A percentile compares a stretch with the other conserved stretches of the same genome.
Evolutionary conservation across 2,888 invertebrate genomes (phyloP).

Genomic region (Apamea monoglypha): DNA sequence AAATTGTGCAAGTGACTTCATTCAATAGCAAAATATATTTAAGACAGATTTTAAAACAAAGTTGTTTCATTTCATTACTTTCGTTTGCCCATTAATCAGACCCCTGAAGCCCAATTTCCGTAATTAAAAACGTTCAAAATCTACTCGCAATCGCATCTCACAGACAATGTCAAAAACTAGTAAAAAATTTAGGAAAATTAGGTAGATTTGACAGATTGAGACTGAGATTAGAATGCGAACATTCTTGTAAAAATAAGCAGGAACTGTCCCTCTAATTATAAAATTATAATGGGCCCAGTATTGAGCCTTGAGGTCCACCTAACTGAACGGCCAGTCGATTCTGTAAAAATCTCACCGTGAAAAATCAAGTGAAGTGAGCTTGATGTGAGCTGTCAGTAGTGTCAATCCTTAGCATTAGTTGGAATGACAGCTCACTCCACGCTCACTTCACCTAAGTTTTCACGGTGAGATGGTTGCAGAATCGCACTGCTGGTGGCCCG

Average conservation of each 20-base stretch:
- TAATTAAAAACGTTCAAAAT: background rate
- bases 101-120: background rate
- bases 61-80: conserved; percentile 14
- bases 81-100: background rate
- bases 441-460: no score
- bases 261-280: background rate
- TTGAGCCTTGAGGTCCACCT: background rate
- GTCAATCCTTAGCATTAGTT: no score
- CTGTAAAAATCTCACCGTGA: no score
- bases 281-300: background rate
- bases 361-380: no score
- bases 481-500: no score
- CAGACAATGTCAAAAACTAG: background rate
- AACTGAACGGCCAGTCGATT: no score
- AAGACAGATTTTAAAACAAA: background rate
- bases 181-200: no score
- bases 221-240: background rate
- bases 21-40: background rate
- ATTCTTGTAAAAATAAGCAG: no score
- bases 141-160: no score
- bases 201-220: background rate
- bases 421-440: no score
- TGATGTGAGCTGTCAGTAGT: no score
- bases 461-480: no score
- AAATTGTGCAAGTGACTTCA: conserved; percentile 32